These are phyloP conservation scores for Tachina fera DNA, from an alignment of 2,888 invertebrate species.

Conservation along the genomic window DNA sequence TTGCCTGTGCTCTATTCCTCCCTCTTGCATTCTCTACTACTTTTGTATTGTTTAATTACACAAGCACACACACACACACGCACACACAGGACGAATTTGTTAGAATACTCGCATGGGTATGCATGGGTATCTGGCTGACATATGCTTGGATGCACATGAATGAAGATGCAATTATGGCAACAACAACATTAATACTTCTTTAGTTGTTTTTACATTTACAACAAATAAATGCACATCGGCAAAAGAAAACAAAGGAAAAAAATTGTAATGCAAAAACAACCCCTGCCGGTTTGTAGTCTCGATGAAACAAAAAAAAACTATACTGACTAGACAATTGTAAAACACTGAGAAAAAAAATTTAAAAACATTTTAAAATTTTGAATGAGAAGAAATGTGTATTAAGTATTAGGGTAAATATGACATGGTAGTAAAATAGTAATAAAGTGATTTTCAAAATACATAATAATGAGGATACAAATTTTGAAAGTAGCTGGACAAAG, in stretches of 20 bases:
- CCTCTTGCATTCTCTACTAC: neutral
- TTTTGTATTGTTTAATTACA: conserved; percentile 29
- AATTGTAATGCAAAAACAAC: conserved; percentile 62
- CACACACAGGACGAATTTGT: neutral
- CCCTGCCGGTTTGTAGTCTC: conserved; percentile 36
- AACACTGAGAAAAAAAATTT: conserved; percentile 13
- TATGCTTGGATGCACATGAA: conserved; percentile 57
- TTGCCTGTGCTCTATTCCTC: neutral
- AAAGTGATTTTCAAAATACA: too few species aligned
- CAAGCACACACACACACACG: too few species aligned
- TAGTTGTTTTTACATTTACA: conserved; percentile 27
- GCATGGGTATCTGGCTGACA: conserved; percentile 1
- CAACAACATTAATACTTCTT: conserved; percentile 32
- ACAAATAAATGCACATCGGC: conserved; percentile 48
- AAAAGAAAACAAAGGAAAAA: neutral
- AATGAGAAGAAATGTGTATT: too few species aligned
- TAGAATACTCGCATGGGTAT: neutral
- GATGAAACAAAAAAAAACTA: neutral
- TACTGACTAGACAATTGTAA: conserved; percentile 3
- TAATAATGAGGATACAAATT: too few species aligned
- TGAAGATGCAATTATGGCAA: conserved; percentile 57
- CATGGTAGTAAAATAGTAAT: too few species aligned
- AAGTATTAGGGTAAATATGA: too few species aligned
- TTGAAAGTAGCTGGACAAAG: too few species aligned
- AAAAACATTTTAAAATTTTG: too few species aligned